A percentile compares a stretch with the other conserved stretches of the same genome.
These are phyloP conservation scores for Pholis gunnellus DNA, from an alignment of 2,113 vertebrate species.

Conservation along the genomic window DNA sequence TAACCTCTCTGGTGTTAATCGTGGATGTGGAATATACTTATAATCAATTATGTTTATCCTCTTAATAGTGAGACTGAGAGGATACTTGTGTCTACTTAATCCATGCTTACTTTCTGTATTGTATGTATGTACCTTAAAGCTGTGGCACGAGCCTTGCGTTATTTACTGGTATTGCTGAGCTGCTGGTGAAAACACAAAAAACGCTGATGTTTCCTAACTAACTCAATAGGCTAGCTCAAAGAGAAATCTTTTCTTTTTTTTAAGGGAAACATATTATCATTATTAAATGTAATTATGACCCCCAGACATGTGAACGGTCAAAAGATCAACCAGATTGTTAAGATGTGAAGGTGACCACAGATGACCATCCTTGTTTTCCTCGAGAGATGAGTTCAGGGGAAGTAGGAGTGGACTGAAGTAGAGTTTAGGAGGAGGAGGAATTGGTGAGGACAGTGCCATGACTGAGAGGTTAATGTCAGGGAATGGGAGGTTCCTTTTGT, in stretches of 20 bases:
- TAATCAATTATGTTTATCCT: slow-evolving; percentile 65
- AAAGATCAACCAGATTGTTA: neutral
- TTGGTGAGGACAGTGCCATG: slow-evolving; percentile 71
- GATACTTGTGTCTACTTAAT: slow-evolving; percentile 50
- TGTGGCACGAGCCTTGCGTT: neutral
- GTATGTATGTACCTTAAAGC: slow-evolving; percentile 12
- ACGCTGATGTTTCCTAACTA: neutral
- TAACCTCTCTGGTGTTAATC: slow-evolving; percentile 55
- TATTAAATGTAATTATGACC: neutral
- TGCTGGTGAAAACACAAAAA: neutral
- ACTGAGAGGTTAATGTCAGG: slow-evolving; percentile 82
- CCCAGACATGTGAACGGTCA: neutral
- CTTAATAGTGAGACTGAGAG: slow-evolving; percentile 59
- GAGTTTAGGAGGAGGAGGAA: slow-evolving; percentile 52
- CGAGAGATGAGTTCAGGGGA: slow-evolving; percentile 25
- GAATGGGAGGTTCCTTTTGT: slow-evolving; percentile 87
- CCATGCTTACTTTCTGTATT: slow-evolving; percentile 26
- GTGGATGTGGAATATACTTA: slow-evolving; percentile 55
- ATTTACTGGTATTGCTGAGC: slow-evolving; percentile 12
- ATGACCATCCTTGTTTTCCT: slow-evolving; percentile 10
- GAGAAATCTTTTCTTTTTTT: neutral
- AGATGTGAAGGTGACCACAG: slow-evolving; percentile 12
- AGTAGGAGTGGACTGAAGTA: slow-evolving; percentile 55
- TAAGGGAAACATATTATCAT: neutral
- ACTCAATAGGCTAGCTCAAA: neutral